Conservation (phyloP, 23 tunicate species). For the Trididemnum clinides region DNA sequence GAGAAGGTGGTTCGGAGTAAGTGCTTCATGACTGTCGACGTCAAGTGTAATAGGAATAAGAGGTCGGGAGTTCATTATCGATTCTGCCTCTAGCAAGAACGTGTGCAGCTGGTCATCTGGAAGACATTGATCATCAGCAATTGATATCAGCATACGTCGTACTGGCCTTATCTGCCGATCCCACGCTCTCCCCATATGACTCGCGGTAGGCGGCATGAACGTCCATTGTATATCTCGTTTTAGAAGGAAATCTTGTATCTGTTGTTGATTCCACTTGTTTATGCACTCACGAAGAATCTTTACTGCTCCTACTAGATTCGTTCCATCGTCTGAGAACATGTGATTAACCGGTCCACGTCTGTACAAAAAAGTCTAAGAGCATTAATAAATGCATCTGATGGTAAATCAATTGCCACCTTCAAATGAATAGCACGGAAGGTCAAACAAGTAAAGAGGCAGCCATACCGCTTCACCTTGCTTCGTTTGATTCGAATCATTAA, state of each 20-base stretch:
- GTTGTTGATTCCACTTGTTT: neutral
- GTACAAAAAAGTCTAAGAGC: neutral
- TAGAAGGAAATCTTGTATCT: neutral
- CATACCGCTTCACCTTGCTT: neutral
- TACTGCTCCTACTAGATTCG: neutral
- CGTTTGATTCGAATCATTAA: too few relatives aligned
- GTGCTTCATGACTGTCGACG: too few relatives aligned
- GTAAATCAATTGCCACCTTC: too few relatives aligned
- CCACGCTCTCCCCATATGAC: conserved; percentile 35
- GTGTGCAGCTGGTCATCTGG: too few relatives aligned
- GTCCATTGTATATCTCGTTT: neutral
- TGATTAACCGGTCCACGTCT: neutral
- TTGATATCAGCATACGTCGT: neutral
- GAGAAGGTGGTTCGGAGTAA: too few relatives aligned
- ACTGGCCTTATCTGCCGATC: conserved; percentile 19
- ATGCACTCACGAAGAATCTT: neutral
- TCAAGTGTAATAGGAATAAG: too few relatives aligned
- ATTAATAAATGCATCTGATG: too few relatives aligned
- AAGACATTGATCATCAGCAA: too few relatives aligned
- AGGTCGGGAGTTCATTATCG: too few relatives aligned
- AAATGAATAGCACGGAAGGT: neutral
- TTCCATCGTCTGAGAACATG: neutral
- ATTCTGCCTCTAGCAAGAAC: too few relatives aligned
- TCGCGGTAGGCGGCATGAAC: conserved; percentile 14
- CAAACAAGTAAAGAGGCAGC: neutral